Conservation (phyloP, 2,888 invertebrate genomes). For the Parapristionchus giblindavisi region DNA sequence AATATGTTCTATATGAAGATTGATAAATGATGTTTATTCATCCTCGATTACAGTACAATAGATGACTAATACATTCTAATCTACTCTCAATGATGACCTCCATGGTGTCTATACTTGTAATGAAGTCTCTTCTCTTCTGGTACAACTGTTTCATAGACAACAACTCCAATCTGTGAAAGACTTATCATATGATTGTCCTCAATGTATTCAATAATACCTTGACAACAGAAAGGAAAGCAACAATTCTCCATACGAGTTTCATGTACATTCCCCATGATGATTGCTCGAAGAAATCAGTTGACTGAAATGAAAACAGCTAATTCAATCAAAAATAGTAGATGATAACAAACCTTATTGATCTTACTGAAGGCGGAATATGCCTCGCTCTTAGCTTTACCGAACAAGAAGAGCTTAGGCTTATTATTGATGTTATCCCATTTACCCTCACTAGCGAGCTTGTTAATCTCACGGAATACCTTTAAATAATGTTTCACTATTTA, state of each 20-base stretch:
- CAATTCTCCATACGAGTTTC: conserved; percentile 43
- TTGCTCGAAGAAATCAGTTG: conserved; percentile 50
- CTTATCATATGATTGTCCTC: neutral
- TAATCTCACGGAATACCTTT: conserved; percentile 49
- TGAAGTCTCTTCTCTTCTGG: conserved; percentile 61
- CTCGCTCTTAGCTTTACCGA: conserved; percentile 53
- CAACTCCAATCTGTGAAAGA: conserved; percentile 44
- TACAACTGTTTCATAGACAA: conserved; percentile 56
- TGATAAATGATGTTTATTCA: conserved; percentile 24
- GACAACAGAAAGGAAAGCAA: conserved; percentile 26
- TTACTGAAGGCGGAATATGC: conserved; percentile 49
- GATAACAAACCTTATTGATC: conserved; percentile 16
- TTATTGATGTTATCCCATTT: conserved; percentile 66
- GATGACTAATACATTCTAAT: conserved; percentile 32
- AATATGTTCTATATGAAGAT: conserved; percentile 1
- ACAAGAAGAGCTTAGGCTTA: conserved; percentile 55
- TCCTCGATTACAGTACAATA: neutral
- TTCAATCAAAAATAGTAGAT: neutral
- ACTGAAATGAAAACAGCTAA: conserved; percentile 34
- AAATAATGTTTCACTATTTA: conserved; percentile 15
- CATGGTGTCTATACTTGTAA: conserved; percentile 57
- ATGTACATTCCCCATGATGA: conserved; percentile 53
- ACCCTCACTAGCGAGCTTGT: conserved; percentile 59
- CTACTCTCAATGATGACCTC: conserved; percentile 45
- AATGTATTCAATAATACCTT: neutral